phyloP scores from a whole-genome alignment of 2,797 vertebrate genomes.

The Bryconaethiops microstoma region DNA sequence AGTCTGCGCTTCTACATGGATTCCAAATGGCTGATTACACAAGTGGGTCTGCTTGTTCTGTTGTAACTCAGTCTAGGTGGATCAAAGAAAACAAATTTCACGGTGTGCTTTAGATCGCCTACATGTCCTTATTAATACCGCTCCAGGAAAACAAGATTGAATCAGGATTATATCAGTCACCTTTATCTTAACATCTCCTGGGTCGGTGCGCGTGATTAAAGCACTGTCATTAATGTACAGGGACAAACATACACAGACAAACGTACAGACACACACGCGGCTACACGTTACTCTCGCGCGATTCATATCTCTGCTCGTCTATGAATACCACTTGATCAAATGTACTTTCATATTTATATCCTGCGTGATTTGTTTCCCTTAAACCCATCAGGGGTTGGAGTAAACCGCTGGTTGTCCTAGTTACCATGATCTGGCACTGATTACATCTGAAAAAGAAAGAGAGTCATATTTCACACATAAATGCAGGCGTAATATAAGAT shows the following conservation, averaged over 20 bases:
- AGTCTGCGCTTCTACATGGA: background rate
- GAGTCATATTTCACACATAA: conserved; percentile 21
- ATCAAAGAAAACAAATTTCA: conserved; percentile 9
- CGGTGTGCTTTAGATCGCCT: background rate
- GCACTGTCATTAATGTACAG: background rate
- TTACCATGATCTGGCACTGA: conserved; percentile 24
- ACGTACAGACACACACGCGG: background rate
- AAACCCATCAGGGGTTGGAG: background rate
- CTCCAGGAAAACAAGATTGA: conserved; percentile 19
- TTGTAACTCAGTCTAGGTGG: background rate
- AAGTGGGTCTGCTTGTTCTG: conserved; percentile 1
- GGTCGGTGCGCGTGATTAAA: background rate
- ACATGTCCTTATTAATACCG: conserved; percentile 9
- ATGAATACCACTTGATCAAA: conserved; percentile 12
- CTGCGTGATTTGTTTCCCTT: conserved; percentile 14
- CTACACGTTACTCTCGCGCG: background rate
- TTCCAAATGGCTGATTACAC: background rate
- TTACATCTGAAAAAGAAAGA: conserved; percentile 12
- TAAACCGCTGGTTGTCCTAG: conserved; percentile 10
- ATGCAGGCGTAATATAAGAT: conserved; percentile 20
- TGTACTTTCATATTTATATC: conserved; percentile 2
- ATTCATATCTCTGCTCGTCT: conserved; percentile 10
- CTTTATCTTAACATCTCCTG: background rate
- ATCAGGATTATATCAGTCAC: conserved; percentile 10
- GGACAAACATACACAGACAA: no score